Conservation (phyloP, 2,113 vertebrate species). For the Typhlomys cinereus region DNA sequence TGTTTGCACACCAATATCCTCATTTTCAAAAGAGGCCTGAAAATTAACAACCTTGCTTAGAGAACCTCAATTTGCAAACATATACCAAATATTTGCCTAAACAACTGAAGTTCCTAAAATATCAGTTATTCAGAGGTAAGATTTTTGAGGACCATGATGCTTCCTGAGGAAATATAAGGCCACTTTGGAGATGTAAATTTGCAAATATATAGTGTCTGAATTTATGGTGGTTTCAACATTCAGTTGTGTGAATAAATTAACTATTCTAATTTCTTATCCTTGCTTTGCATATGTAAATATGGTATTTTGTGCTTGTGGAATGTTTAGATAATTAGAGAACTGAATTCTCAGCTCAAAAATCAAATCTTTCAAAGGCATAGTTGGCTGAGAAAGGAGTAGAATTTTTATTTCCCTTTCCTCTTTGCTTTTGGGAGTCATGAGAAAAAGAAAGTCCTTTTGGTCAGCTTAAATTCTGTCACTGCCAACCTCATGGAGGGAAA, state of each 20-base stretch:
- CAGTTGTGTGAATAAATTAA: constrained; percentile 58
- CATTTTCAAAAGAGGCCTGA: constrained; percentile 49
- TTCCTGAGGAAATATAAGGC: constrained; percentile 31
- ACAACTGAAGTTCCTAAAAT: constrained; percentile 53
- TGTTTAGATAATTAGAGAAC: constrained; percentile 70
- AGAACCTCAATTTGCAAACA: constrained; percentile 46
- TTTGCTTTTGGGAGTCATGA: constrained; percentile 15
- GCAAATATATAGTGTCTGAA: constrained; percentile 35
- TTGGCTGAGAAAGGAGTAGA: constrained; percentile 57
- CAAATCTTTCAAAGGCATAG: constrained; percentile 54
- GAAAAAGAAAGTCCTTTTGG: constrained; percentile 25
- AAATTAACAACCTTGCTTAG: constrained; percentile 37
- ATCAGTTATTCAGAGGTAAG: constrained; percentile 40
- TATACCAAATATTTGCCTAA: constrained; percentile 63
- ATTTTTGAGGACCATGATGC: constrained; percentile 7
- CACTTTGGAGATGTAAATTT: constrained; percentile 48
- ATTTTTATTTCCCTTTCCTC: not conserved
- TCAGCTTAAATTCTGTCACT: constrained; percentile 46
- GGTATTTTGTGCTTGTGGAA: constrained; percentile 61
- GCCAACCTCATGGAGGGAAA: constrained; percentile 21
- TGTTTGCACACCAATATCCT: constrained; percentile 56
- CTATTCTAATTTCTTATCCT: constrained; percentile 38
- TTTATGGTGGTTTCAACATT: constrained; percentile 53
- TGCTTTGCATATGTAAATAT: constrained; percentile 68
- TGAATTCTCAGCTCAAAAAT: constrained; percentile 57